phyloP scores from a whole-genome alignment of 2,888 invertebrate genomes.

The Lithophane leautieri region DNA sequence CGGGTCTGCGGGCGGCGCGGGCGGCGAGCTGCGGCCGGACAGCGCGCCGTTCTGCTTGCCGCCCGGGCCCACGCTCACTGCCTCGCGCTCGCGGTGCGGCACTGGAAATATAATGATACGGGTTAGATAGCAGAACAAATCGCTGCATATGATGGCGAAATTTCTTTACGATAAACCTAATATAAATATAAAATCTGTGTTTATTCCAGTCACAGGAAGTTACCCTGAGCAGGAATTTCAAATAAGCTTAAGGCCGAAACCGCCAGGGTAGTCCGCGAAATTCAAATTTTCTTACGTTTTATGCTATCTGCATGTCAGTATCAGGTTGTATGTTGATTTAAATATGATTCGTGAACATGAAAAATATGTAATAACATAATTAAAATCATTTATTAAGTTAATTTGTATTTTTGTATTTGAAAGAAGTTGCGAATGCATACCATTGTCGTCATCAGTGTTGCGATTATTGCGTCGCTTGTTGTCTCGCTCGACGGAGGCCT shows the following conservation, averaged over 20 bases:
- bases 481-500: conserved; percentile 66
- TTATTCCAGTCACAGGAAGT: too few relatives aligned
- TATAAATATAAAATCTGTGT: neutral
- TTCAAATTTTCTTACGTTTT: too few relatives aligned
- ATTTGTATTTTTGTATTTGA: too few relatives aligned
- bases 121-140: too few relatives aligned
- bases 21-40: conserved; percentile 16
- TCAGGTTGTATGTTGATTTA: too few relatives aligned
- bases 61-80: conserved; percentile 64
- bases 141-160: neutral
- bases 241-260: neutral
- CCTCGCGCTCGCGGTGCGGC: conserved; percentile 34
- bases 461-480: conserved; percentile 73
- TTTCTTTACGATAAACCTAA: neutral
- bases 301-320: too few relatives aligned
- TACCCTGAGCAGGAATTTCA: neutral
- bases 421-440: conserved; percentile 12
- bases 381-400: too few relatives aligned
- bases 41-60: conserved; percentile 52
- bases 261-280: too few relatives aligned
- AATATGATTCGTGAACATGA: too few relatives aligned
- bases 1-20: conserved; percentile 56
- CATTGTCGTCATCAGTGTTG: conserved; percentile 69
- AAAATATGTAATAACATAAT: too few relatives aligned
- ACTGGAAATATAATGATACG: neutral